Evolutionary conservation across 2,113 vertebrate species (phyloP).

Genomic region (Megalops atlanticus): DNA sequence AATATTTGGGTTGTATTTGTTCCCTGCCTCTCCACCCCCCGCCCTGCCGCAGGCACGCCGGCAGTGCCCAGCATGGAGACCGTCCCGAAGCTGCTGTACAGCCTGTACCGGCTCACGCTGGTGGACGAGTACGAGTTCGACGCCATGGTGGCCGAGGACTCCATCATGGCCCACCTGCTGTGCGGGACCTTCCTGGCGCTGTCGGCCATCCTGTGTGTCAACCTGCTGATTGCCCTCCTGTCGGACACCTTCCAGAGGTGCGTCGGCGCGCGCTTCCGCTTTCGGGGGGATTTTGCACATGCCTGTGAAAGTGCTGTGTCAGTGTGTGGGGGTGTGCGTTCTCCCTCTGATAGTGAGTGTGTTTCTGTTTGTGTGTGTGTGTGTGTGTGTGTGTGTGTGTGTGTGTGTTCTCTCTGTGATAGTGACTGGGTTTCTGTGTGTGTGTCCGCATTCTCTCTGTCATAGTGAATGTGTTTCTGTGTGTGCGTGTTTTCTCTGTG

Average conservation of each 20-base stretch:
- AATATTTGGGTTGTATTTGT: too few species aligned
- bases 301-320: background rate
- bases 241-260: conserved; percentile 70
- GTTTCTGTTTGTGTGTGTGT: background rate
- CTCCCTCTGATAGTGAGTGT: background rate
- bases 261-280: background rate
- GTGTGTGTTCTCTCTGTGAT: background rate
- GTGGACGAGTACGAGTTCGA: conserved; percentile 68
- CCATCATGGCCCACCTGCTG: conserved; percentile 64
- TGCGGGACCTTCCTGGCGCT: conserved; percentile 65
- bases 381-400: conserved; percentile 7
- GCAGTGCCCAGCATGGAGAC: conserved; percentile 65
- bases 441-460: background rate
- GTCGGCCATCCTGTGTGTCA: conserved; percentile 65
- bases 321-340: background rate
- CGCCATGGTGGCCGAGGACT: conserved; percentile 57
- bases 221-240: conserved; percentile 64
- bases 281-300: background rate
- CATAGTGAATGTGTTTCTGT: background rate
- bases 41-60: conserved; percentile 39
- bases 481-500: background rate
- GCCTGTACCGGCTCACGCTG: conserved; percentile 67
- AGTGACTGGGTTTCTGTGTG: background rate
- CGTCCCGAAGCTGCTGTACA: conserved; percentile 60
- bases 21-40: too few species aligned